phyloP scores from a whole-genome alignment of 2,888 invertebrate genomes.

The Hermodice carunculata region DNA sequence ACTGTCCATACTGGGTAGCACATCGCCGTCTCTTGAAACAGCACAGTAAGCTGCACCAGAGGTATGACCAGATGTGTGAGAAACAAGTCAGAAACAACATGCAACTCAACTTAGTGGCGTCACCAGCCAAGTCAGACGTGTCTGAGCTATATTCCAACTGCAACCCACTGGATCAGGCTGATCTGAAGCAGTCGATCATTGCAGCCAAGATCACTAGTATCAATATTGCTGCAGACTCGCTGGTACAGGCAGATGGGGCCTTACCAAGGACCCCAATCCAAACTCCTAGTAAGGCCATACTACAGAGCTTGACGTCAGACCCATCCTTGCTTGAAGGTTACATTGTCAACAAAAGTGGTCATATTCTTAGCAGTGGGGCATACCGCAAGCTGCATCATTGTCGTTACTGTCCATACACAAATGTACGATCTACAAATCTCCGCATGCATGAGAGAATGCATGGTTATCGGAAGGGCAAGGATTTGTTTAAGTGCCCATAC shows the following conservation, averaged over 20 bases:
- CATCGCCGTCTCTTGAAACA: constrained; percentile 84
- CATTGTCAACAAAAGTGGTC: constrained; percentile 34
- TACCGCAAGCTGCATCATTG: constrained; percentile 88
- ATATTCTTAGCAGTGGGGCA: constrained; percentile 78
- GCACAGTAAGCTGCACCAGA: constrained; percentile 81
- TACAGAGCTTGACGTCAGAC: background rate
- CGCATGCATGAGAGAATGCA: constrained; percentile 89
- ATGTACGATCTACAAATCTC: constrained; percentile 83
- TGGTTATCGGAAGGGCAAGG: constrained; percentile 65
- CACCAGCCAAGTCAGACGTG: constrained; percentile 58
- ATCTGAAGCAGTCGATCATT: constrained; percentile 63
- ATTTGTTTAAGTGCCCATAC: constrained; percentile 77
- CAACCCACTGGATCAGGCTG: constrained; percentile 59
- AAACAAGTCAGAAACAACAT: background rate
- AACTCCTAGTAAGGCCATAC: constrained; percentile 7
- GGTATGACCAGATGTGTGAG: constrained; percentile 26
- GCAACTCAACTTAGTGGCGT: constrained; percentile 41
- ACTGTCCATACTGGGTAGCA: constrained; percentile 87
- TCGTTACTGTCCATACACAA: constrained; percentile 86
- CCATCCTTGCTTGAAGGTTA: constrained; percentile 40
- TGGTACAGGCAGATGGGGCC: too few relatives aligned
- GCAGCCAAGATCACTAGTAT: constrained; percentile 61
- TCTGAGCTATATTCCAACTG: constrained; percentile 33
- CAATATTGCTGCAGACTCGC: too few relatives aligned
- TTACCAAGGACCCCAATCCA: too few relatives aligned